phyloP scores from a whole-genome alignment of 2,113 vertebrate species.

The Phylloscopus trochiloides region DNA sequence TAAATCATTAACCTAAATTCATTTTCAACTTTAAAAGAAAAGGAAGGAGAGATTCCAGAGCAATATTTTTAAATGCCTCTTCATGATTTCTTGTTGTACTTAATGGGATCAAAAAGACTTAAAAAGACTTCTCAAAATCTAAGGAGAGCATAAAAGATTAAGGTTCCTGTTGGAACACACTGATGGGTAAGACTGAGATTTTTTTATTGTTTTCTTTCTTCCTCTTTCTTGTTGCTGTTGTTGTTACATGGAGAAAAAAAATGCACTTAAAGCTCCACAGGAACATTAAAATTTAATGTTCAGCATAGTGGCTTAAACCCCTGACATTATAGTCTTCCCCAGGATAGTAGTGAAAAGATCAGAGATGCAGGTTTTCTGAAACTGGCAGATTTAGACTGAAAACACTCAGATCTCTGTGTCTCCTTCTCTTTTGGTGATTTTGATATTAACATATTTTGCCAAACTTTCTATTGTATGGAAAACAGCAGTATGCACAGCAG shows the following conservation, averaged over 20 bases:
- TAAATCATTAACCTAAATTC: background rate
- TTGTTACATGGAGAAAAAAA: background rate
- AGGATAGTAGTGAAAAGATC: background rate
- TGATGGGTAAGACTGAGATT: background rate
- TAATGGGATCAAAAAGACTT: background rate
- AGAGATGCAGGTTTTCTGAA: background rate
- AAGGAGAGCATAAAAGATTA: background rate
- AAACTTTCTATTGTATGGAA: background rate
- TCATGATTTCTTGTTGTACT: background rate
- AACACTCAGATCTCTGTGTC: background rate
- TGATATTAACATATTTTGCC: background rate
- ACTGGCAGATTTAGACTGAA: background rate
- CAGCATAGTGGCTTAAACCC: background rate
- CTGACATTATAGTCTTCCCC: background rate
- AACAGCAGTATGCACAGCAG: background rate
- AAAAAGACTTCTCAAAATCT: background rate
- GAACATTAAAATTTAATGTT: constrained; percentile 45
- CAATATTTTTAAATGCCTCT: background rate
- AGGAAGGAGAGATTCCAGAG: background rate
- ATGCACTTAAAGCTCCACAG: constrained; percentile 25
- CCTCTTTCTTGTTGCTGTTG: background rate
- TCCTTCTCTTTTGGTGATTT: background rate
- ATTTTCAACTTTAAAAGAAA: background rate
- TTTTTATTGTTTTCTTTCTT: background rate
- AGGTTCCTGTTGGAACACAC: background rate